Evolutionary conservation across 2,888 invertebrate genomes (phyloP).

Genomic region (Zootermopsis nevadensis): DNA sequence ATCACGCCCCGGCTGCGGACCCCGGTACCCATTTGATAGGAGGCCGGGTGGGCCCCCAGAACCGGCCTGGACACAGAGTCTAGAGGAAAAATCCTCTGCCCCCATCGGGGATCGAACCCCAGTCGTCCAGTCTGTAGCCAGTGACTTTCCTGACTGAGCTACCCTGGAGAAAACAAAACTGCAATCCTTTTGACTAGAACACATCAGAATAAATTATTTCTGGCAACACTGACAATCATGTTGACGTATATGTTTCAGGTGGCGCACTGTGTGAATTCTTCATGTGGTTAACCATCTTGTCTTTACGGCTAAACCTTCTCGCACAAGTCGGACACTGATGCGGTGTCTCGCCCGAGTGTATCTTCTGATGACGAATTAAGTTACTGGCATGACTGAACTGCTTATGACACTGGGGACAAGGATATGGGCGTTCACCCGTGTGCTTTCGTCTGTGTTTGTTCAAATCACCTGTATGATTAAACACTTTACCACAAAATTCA

Average conservation of each 20-base stretch:
- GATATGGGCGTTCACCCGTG: constrained; percentile 48
- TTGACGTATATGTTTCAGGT: background rate
- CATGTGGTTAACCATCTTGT: constrained; percentile 40
- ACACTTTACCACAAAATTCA: constrained; percentile 64
- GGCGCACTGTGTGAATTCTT: constrained; percentile 24
- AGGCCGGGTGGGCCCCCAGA: too few relatives aligned
- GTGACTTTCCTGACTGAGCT: too few relatives aligned
- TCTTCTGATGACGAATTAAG: constrained; percentile 42
- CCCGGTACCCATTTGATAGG: too few relatives aligned
- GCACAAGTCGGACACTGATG: constrained; percentile 40
- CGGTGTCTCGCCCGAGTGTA: constrained; percentile 47
- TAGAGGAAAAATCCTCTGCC: too few relatives aligned
- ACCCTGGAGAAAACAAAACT: too few relatives aligned
- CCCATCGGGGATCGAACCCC: too few relatives aligned
- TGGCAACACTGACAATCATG: too few relatives aligned
- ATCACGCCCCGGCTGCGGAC: too few relatives aligned
- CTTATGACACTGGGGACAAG: constrained; percentile 43
- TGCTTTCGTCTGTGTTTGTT: constrained; percentile 48
- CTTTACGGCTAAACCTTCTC: constrained; percentile 42
- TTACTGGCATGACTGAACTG: constrained; percentile 44
- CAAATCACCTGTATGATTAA: constrained; percentile 62
- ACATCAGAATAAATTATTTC: too few relatives aligned
- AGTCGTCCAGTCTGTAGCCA: too few relatives aligned
- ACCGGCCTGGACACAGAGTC: too few relatives aligned
- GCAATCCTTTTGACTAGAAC: too few relatives aligned